Percentiles rank a stretch among this genome's conserved stretches.
phyloP scores from a whole-genome alignment of 2,797 vertebrate species.

The Phalloptychus januarius region DNA sequence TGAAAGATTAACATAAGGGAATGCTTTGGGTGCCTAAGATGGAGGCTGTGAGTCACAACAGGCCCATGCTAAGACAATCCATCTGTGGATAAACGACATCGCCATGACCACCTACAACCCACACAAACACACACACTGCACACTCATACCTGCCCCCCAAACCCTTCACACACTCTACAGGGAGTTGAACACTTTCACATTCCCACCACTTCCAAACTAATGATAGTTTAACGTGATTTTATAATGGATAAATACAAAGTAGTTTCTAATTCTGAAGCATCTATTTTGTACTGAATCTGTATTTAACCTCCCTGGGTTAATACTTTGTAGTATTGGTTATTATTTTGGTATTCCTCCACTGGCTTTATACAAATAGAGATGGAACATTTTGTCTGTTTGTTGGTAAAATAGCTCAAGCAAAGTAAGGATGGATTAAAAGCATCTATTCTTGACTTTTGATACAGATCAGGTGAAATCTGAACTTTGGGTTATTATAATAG shows the following conservation, averaged over 20 bases:
- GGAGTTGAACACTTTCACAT: neutral
- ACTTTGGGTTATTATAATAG: neutral
- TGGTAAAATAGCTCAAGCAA: neutral
- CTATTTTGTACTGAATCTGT: neutral
- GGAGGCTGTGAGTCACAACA: conserved; percentile 69
- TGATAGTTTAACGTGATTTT: neutral
- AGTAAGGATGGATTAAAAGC: neutral
- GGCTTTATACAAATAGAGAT: neutral
- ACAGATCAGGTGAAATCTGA: neutral
- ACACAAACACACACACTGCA: conserved; percentile 46
- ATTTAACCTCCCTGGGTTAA: neutral
- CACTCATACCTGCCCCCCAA: conserved; percentile 21
- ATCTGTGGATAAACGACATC: conserved; percentile 56
- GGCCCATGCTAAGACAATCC: conserved; percentile 61
- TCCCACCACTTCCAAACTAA: neutral
- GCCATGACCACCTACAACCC: conserved; percentile 54
- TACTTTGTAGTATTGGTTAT: neutral
- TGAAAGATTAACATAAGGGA: conserved; percentile 63
- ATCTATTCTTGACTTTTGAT: neutral
- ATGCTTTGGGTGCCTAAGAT: conserved; percentile 59
- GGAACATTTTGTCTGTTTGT: neutral
- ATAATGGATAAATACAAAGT: neutral
- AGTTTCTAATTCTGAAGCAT: neutral
- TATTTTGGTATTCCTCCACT: neutral
- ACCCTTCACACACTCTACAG: conserved; percentile 24